A percentile compares a stretch with the other conserved stretches of the same genome.
phyloP scores from a whole-genome alignment of 2,797 vertebrate species.

The Amblyopsis hoosieri region DNA sequence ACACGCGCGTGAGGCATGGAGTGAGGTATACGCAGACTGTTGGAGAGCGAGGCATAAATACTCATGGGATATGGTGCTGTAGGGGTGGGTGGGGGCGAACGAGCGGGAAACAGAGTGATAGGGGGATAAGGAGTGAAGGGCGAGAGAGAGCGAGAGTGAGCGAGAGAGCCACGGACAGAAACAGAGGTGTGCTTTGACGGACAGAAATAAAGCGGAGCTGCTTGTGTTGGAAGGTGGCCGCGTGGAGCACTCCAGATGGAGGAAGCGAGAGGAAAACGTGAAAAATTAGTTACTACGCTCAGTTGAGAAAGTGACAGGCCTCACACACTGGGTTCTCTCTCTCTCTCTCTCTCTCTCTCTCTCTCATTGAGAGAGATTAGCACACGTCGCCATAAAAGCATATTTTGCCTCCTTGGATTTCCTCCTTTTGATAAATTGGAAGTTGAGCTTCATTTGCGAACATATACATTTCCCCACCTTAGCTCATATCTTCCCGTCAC shows the following conservation, averaged over 20 bases:
- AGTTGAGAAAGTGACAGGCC: constrained; percentile 51
- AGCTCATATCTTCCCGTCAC: constrained; percentile 43
- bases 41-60: constrained; percentile 2
- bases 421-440: constrained; percentile 27
- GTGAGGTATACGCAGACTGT: neutral
- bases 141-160: constrained; percentile 8
- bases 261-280: constrained; percentile 62
- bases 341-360: constrained; percentile 13
- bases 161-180: constrained; percentile 18
- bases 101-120: constrained; percentile 17
- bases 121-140: constrained; percentile 13
- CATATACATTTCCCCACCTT: constrained; percentile 44
- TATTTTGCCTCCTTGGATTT: constrained; percentile 41
- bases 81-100: constrained; percentile 13
- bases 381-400: constrained; percentile 41
- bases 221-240: constrained; percentile 65
- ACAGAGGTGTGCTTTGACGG: constrained; percentile 39
- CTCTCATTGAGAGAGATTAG: constrained; percentile 39
- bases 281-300: constrained; percentile 65
- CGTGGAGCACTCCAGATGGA: constrained; percentile 59
- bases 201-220: constrained; percentile 60
- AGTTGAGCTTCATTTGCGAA: constrained; percentile 3
- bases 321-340: constrained; percentile 1
- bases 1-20: neutral
- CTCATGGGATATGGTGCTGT: neutral